Conservation (phyloP, 2,113 vertebrate genomes). For the Pelvicachromis taeniatus region DNA sequence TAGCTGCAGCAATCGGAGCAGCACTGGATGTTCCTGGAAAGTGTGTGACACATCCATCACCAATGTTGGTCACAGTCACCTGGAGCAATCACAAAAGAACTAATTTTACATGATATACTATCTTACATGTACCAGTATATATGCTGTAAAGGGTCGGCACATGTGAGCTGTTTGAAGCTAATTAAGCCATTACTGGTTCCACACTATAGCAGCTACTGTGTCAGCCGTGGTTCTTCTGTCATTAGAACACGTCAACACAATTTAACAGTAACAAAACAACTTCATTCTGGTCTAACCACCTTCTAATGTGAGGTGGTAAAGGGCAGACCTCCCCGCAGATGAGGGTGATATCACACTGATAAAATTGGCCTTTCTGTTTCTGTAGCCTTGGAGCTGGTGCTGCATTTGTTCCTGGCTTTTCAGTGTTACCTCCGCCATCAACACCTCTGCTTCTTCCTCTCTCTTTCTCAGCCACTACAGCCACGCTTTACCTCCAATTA, state of each 20-base stretch:
- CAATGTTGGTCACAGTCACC: constrained; percentile 79
- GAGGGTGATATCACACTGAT: constrained; percentile 39
- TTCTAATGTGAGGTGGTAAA: constrained; percentile 22
- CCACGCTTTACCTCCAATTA: constrained; percentile 74
- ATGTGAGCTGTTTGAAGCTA: neutral
- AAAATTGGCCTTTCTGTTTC: constrained; percentile 44
- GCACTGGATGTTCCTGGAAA: constrained; percentile 70
- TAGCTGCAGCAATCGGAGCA: constrained; percentile 31
- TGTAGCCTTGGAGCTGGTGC: neutral
- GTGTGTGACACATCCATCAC: constrained; percentile 64
- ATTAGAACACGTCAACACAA: neutral
- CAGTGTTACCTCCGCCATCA: constrained; percentile 60
- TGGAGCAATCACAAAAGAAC: constrained; percentile 67
- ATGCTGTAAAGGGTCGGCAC: neutral
- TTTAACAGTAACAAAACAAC: constrained; percentile 5
- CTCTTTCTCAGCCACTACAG: constrained; percentile 41
- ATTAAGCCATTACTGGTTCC: neutral
- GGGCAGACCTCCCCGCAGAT: constrained; percentile 6
- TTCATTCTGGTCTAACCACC: neutral
- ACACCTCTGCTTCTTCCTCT: constrained; percentile 60
- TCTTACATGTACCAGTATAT: neutral
- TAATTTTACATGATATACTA: neutral
- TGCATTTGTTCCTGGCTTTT: constrained; percentile 24
- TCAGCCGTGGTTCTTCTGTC: neutral
- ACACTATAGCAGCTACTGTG: neutral